Evolutionary conservation across 2,888 invertebrate species (phyloP), one percentile per base, ranked within the genome.

Genomic region (Pelosia muscerda): DNA sequence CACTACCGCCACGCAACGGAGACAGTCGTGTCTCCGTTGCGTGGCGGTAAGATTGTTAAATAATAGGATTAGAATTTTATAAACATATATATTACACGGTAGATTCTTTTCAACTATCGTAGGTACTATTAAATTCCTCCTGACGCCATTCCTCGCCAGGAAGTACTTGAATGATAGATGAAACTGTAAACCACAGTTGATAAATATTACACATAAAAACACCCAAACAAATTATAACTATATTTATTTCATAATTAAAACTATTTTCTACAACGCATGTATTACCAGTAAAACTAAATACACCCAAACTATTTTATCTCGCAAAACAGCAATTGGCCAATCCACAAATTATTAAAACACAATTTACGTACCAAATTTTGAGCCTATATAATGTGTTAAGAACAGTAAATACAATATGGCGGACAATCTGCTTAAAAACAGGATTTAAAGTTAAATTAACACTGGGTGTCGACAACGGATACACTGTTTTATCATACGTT

Each of bases 361-460:
- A 72, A 73, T 79, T 72, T 68, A 77, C 72, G 69, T 49, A 67
- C 79, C 63, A 69, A 76, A 81, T 70, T 77, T 58, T 71, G 75
- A 80, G 74, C 78, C 80, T 61, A 38, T 69, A 73, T 74, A 79
- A 76, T 75, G 75, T 73, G 77, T 75, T 73, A 77, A 77, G 74
- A 69, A 78, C 76, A 73, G 82, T 71, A 81, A 73, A 80, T 72
- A 80, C 76, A 77, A 79, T 76, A 81, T 78, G 79, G 77, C 60
- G 53, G 71, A 66, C 75, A 77, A 79, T 81, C 81, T 81, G 80
- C 72, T 82, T 79, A 85, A 81, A 81, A 82, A 82, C 79, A 72
- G 84, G 85, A 85, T 88, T 89, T 85, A 88, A 89, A 90, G 88
- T 90, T 89, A 88, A 88, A 89, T 89, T 88, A 88, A 89, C 86